Conservation (phyloP, 2,888 invertebrate genomes). For the Tupiocoris notatus region DNA sequence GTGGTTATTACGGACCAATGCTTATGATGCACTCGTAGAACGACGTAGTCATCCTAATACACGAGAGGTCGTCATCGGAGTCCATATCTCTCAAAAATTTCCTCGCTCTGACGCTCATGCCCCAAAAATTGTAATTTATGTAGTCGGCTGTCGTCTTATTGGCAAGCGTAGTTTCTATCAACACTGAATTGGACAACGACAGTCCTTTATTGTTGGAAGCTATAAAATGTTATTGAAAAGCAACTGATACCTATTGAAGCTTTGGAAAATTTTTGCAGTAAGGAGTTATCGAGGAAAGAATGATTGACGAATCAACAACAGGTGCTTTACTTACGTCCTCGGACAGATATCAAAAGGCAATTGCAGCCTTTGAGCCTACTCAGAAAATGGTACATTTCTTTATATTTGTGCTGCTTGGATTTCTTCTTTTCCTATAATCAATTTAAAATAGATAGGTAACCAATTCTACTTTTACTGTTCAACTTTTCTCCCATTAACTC, state of each 20-base stretch:
- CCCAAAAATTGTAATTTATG: slow-evolving; percentile 28
- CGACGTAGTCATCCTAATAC: slow-evolving; percentile 23
- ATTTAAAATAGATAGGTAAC: neutral
- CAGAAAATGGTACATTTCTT: slow-evolving; percentile 26
- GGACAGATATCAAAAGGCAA: slow-evolving; percentile 19
- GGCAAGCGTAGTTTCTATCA: slow-evolving; percentile 17
- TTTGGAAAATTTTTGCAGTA: too few relatives aligned
- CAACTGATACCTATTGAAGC: too few relatives aligned
- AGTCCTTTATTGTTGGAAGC: too few relatives aligned
- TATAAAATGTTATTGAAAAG: too few relatives aligned
- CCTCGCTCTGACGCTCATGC: slow-evolving; percentile 9
- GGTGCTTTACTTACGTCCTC: slow-evolving; percentile 26
- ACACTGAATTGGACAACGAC: too few relatives aligned
- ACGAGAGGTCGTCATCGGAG: slow-evolving; percentile 17
- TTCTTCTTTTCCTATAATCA: slow-evolving; percentile 16
- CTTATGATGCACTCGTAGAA: slow-evolving; percentile 35
- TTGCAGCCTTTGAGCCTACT: slow-evolving; percentile 27
- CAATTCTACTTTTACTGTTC: neutral
- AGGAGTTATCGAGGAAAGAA: too few relatives aligned
- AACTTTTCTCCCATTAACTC: neutral
- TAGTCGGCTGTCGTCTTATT: slow-evolving; percentile 25
- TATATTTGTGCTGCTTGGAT: slow-evolving; percentile 20
- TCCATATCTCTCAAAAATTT: slow-evolving; percentile 29
- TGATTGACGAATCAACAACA: too few relatives aligned
- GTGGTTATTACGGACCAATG: slow-evolving; percentile 11